A percentile compares a stretch with the other conserved stretches of the same genome.
These are phyloP conservation scores for Myripristis jacobus DNA, from an alignment of 2,797 vertebrate species.

Conservation along the genomic window DNA sequence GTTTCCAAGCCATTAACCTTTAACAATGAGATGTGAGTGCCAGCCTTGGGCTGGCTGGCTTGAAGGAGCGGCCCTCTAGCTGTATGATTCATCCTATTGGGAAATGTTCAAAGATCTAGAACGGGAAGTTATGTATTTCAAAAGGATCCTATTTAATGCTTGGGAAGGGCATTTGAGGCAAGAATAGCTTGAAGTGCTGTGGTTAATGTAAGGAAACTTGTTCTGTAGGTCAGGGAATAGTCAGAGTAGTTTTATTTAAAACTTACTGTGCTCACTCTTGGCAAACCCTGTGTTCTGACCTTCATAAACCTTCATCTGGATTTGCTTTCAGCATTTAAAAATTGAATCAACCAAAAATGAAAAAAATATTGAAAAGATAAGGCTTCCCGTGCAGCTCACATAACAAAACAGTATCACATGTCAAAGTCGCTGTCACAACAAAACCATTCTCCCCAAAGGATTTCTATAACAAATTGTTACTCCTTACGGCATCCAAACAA, in stretches of 20 bases:
- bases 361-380: too few species aligned
- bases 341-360: too few species aligned
- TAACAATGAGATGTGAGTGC: not conserved
- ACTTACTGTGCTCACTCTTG: too few species aligned
- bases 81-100: slow-evolving; percentile 6
- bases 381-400: too few species aligned
- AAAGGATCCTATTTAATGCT: not conserved
- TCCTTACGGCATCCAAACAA: slow-evolving; percentile 4
- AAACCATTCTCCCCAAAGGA: not conserved
- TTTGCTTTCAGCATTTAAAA: too few species aligned
- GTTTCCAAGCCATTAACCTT: slow-evolving; percentile 5
- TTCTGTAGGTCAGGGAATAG: too few species aligned
- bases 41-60: not conserved
- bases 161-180: not conserved
- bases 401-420: not conserved
- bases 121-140: not conserved
- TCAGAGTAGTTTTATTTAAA: too few species aligned
- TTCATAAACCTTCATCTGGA: too few species aligned
- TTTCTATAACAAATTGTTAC: not conserved
- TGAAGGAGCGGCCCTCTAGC: not conserved
- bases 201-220: too few species aligned
- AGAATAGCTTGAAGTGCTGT: not conserved
- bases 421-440: not conserved
- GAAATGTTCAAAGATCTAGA: not conserved
- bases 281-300: too few species aligned